Evolutionary conservation across 2,797 vertebrate species (phyloP).

Genomic region (Anas bahamensis): DNA sequence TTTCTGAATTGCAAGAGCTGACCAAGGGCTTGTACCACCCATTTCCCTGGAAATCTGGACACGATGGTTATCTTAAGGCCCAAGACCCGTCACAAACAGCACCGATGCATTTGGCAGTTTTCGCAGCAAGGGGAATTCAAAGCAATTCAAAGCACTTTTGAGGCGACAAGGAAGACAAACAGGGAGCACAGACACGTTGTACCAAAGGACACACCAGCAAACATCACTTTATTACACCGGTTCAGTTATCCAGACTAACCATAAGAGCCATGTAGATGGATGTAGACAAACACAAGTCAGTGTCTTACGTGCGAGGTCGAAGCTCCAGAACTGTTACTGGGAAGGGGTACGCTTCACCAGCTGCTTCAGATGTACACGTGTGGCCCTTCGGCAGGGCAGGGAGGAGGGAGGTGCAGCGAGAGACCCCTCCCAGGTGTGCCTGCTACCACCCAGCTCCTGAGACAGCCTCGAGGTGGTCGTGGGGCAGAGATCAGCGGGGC

Average conservation of each 20-base stretch:
- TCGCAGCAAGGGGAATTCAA: no score
- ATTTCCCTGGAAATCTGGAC: not conserved
- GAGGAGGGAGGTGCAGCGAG: not conserved
- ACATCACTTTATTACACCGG: constrained; percentile 11
- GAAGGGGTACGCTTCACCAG: not conserved
- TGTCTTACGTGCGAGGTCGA: accelerated
- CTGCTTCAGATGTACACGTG: not conserved
- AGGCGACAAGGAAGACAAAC: not conserved
- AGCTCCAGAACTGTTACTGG: not conserved
- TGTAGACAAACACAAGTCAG: not conserved
- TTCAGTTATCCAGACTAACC: not conserved
- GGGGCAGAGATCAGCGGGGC: not conserved
- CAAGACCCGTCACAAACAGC: accelerated
- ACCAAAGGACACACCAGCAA: constrained; percentile 10
- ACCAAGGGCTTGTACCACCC: not conserved
- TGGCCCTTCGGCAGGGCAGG: not conserved
- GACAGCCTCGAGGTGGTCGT: not conserved
- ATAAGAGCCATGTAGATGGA: not conserved
- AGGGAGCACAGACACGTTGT: not conserved
- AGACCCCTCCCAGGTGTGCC: not conserved
- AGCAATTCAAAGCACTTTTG: no score
- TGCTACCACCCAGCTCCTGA: not conserved
- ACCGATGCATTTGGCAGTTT: accelerated
- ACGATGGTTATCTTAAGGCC: not conserved
- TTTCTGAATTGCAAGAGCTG: accelerated